Evolutionary conservation across 2,888 invertebrate species (phyloP).

Genomic region (Cataglyphis livida): DNA sequence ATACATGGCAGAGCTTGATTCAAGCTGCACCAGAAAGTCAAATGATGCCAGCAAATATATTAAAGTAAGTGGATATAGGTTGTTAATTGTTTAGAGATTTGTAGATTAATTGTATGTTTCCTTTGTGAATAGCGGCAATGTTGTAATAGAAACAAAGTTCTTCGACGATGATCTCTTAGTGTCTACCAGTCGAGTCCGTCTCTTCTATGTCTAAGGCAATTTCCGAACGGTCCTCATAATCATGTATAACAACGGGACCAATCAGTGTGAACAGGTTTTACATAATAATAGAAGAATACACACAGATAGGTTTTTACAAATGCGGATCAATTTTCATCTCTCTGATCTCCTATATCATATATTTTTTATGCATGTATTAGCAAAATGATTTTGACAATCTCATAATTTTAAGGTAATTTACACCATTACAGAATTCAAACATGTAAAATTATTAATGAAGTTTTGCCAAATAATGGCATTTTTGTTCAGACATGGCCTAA

Average conservation of each 20-base stretch:
- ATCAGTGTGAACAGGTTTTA: slow-evolving; percentile 29
- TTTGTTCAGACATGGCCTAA: slow-evolving; percentile 17
- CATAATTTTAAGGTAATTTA: slow-evolving; percentile 18
- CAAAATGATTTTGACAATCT: not conserved
- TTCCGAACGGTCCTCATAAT: slow-evolving; percentile 33
- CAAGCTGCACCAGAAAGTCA: slow-evolving; percentile 99
- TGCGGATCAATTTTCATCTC: not conserved
- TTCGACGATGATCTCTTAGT: slow-evolving; percentile 97
- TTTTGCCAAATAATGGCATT: not conserved
- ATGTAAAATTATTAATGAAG: not conserved
- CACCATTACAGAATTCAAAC: not conserved
- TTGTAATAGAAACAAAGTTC: slow-evolving; percentile 98
- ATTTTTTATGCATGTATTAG: slow-evolving; percentile 23
- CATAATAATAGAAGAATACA: slow-evolving; percentile 9
- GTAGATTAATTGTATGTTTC: slow-evolving; percentile 52
- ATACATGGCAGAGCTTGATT: slow-evolving; percentile 99
- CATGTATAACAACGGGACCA: slow-evolving; percentile 63
- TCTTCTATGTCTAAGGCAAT: slow-evolving; percentile 94
- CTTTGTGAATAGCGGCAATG: slow-evolving; percentile 93
- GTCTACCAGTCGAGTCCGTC: slow-evolving; percentile 96
- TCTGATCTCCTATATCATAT: slow-evolving; percentile 2
- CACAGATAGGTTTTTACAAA: not conserved
- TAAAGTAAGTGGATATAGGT: slow-evolving; percentile 90
- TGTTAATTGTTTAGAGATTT: not conserved
- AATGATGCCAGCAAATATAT: slow-evolving; percentile 99